A percentile compares a stretch with the other conserved stretches of the same genome.
Conservation (phyloP, 2,797 vertebrate genomes). For the Siniperca obscura region DNA sequence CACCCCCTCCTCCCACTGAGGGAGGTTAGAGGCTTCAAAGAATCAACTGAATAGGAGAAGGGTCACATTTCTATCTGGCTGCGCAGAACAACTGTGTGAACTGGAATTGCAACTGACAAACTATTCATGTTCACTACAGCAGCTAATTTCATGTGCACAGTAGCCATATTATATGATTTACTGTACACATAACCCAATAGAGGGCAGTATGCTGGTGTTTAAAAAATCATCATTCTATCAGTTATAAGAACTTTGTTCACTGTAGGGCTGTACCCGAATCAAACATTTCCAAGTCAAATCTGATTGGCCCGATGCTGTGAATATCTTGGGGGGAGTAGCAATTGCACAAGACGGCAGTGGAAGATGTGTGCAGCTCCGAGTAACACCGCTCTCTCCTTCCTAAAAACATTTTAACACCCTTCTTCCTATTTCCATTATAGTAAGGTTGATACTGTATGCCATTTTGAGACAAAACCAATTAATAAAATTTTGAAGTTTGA, state of each 20-base stretch:
- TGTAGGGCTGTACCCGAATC: too few species aligned
- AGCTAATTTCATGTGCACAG: neutral
- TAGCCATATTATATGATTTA: neutral
- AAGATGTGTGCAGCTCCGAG: too few species aligned
- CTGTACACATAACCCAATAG: neutral
- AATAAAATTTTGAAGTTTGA: neutral
- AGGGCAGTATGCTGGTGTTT: neutral
- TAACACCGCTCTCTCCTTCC: neutral
- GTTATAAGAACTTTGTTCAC: too few species aligned
- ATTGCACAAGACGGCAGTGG: too few species aligned
- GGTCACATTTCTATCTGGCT: conserved; percentile 42
- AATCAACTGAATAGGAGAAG: conserved; percentile 46
- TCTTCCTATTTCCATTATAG: neutral
- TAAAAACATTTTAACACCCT: neutral
- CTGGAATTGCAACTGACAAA: neutral
- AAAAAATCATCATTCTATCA: too few species aligned
- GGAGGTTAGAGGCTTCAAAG: conserved; percentile 18
- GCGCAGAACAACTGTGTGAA: conserved; percentile 37
- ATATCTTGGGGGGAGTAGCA: too few species aligned
- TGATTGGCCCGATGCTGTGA: too few species aligned
- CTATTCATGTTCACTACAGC: neutral
- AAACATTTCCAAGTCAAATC: too few species aligned
- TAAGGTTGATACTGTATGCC: neutral
- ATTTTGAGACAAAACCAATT: neutral
- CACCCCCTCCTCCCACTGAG: neutral